Evolutionary conservation across 1,140 invertebrate genomes (phyloP), one percentile per base, ranked within the genome.

Genomic region (Atta cephalotes): DNA sequence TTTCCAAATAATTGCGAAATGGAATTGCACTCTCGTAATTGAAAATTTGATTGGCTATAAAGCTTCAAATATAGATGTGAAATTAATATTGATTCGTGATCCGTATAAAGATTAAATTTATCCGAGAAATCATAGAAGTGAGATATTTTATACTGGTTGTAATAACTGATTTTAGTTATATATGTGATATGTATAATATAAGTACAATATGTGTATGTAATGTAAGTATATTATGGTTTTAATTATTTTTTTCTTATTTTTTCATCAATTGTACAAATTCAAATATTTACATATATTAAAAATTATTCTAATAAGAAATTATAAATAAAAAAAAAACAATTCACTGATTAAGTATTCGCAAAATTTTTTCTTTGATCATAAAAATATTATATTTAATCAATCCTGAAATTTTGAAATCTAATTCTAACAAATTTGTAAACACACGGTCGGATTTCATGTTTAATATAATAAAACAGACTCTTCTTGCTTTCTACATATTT

Each of bases 21-120:
- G 12, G 12, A 25, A 56, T 28, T 56, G 49, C 49, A 28, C 21
- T 78, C 16, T 77, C 51, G 6, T 45, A 66, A 80, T 53, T 71
- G 56, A 58, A 81, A 39, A 81, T 25, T 58, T 18, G 31, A 56
- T 58, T 53, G n/a, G 10, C 28, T 39, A 28, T 58, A 12, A 39
- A 71, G 21, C 10, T 71, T 81, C 51, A 39, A 81, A 58, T 39
- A 16, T 9, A 31, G n/a, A 21, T 14, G 2, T 35, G 14, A 81
- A 53, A 81, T 81, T 71, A 58, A 70, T 70, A 81, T 81, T 81
- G 35, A 81, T 16, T 10, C 12, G 16, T 56, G 49, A 25, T 45
- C n/a, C 25, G 21, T 10, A 35, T 45, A 53, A 70, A 80, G 31
- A 81, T 81, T 71, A 81, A 81, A 81, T 71, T 81, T 16, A 71